Evolutionary conservation across 2,113 vertebrate genomes (phyloP), one percentile per base, ranked within the genome.

Genomic region (Speoplatyrhinus poulsoni): DNA sequence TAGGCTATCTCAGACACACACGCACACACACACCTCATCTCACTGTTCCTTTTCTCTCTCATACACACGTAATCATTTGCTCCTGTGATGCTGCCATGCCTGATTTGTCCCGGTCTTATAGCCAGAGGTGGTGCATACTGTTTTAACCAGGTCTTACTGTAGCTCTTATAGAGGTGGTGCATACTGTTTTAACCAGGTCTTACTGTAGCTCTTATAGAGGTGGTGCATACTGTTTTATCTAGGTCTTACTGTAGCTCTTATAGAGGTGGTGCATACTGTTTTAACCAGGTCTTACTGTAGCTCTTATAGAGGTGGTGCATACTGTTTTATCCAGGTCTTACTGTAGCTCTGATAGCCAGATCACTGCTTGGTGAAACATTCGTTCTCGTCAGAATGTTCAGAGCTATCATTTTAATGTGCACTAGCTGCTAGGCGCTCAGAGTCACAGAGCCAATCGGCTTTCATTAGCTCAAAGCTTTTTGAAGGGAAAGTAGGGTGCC

Each of bases 321-420:
- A n/a, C 10, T 65, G 36, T 41, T 41, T 6, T 41, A 41, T 0
- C 36, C 5, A 6, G 36, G 36, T 41, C 36, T 6, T 8, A 41
- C 26, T 26, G 26, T 41, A 8, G 36, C 48, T 13, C 41, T 69
- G 13, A 46, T 56, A 62, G 66, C 48, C 36, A 46, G 60, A 52
- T 59, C 33, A 46, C 60, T 33, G 11, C 12, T 1, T 65, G 46
- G 50, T 32, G 12, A 68, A 67, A 48, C 0, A 1, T 46, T 49
- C 12, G 47, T 65, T 9, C 36, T 64, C 65, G 67, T 86, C 75
- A 70, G 55, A 60, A 59, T 60, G 60, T 79, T 69, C 70, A 63
- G 33, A 82, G 62, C 59, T 65, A 81, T 91, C 80, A 80, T 68
- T 73, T 74, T 82, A 81, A 83, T 70, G 82, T 82, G 75, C 33